These are phyloP conservation scores for Serranus cabrilla DNA, from an alignment of 2,797 vertebrate genomes.

Conservation along the genomic window DNA sequence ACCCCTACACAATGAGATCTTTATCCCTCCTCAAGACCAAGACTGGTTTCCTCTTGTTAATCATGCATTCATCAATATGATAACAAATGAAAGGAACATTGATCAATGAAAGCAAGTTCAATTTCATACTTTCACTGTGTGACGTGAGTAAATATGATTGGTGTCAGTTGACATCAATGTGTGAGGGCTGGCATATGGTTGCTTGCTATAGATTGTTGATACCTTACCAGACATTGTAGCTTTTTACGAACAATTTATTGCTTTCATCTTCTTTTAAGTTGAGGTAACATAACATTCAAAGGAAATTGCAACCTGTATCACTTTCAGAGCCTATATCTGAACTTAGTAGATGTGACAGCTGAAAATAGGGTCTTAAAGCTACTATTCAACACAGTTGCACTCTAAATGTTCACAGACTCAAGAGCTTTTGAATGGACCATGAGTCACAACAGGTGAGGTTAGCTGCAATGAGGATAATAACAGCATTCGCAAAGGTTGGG, in stretches of 20 bases:
- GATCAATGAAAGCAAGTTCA: slow-evolving; percentile 2
- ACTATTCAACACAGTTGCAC: slow-evolving; percentile 29
- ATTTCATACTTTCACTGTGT: neutral
- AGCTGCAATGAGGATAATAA: slow-evolving; percentile 14
- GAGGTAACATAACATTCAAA: slow-evolving; percentile 48
- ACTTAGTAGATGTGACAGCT: slow-evolving; percentile 45
- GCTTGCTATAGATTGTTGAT: slow-evolving; percentile 48
- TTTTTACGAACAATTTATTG: slow-evolving; percentile 62
- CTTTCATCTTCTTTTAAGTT: slow-evolving; percentile 56
- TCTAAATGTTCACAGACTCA: slow-evolving; percentile 6
- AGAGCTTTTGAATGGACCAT: slow-evolving; percentile 26
- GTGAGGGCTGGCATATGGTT: slow-evolving; percentile 38
- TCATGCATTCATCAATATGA: neutral
- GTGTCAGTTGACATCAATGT: slow-evolving; percentile 25
- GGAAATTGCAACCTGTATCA: slow-evolving; percentile 63
- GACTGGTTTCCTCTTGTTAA: neutral
- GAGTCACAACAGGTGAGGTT: slow-evolving; percentile 33
- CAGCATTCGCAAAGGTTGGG: neutral
- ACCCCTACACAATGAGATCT: neutral
- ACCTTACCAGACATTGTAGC: slow-evolving; percentile 46
- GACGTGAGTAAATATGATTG: slow-evolving; percentile 36
- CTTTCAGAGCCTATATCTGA: slow-evolving; percentile 46
- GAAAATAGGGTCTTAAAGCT: slow-evolving; percentile 34
- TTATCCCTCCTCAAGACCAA: neutral
- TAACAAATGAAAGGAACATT: neutral